Evolutionary conservation across 2,888 invertebrate genomes (phyloP).

Genomic region (Acanthosoma haemorrhoidale): DNA sequence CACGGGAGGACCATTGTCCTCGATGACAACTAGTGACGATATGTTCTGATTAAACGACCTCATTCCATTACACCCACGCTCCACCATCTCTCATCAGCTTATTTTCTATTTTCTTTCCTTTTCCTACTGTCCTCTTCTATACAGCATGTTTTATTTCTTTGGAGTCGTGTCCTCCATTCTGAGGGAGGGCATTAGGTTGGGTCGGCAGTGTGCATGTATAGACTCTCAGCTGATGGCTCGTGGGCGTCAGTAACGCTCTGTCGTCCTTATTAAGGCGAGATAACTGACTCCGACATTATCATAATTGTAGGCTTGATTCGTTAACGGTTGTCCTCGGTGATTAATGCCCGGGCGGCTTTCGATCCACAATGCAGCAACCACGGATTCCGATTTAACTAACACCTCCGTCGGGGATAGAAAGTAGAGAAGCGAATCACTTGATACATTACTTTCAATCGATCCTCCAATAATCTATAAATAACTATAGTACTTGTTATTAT

Average conservation of each 20-base stretch:
- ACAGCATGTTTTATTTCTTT: not conserved
- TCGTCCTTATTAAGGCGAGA: not conserved
- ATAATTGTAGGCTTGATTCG: not conserved
- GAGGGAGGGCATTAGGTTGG: not conserved
- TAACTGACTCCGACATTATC: not conserved
- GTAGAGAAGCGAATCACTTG: too few relatives aligned
- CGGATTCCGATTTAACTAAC: too few relatives aligned
- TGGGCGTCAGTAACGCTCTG: not conserved
- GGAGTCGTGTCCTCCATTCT: not conserved
- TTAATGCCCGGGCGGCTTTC: not conserved
- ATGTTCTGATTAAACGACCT: not conserved
- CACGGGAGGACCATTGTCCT: not conserved
- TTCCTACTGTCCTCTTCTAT: not conserved
- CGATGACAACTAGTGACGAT: not conserved
- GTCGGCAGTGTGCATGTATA: not conserved
- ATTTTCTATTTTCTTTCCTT: not conserved
- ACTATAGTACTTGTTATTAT: too few relatives aligned
- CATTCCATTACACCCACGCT: constrained; percentile 8
- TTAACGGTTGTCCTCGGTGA: not conserved
- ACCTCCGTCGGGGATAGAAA: too few relatives aligned
- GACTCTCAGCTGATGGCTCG: too few relatives aligned
- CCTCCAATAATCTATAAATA: too few relatives aligned
- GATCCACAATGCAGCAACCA: too few relatives aligned
- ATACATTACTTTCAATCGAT: too few relatives aligned
- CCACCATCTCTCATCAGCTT: not conserved